phyloP scores from a whole-genome alignment of 2,797 vertebrate genomes.

The Arvicola amphibius region DNA sequence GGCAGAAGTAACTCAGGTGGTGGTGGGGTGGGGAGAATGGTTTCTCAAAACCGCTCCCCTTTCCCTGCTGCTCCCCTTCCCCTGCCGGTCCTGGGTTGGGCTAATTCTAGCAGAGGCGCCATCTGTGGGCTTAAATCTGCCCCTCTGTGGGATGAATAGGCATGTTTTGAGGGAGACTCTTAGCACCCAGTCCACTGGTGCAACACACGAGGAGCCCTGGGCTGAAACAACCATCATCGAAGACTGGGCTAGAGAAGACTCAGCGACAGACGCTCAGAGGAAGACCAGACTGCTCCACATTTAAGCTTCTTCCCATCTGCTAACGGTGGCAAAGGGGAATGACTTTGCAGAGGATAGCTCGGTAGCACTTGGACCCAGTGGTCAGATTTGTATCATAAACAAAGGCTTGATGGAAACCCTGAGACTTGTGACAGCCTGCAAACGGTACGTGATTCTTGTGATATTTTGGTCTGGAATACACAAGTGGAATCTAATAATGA shows the following conservation, averaged over 20 bases:
- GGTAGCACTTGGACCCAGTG: background rate
- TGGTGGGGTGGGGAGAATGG: background rate
- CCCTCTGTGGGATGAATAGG: background rate
- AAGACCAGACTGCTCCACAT: background rate
- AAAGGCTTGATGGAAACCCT: background rate
- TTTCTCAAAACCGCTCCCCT: background rate
- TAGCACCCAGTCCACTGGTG: background rate
- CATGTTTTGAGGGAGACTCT: background rate
- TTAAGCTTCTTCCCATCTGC: background rate
- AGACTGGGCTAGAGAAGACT: background rate
- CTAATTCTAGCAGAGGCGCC: background rate
- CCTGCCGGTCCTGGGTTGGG: background rate
- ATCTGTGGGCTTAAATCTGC: background rate
- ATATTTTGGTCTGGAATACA: background rate
- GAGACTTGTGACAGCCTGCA: background rate
- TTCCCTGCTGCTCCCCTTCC: too few species aligned
- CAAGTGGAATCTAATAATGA: background rate
- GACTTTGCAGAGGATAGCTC: background rate
- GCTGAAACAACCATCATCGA: background rate
- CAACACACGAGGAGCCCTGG: background rate
- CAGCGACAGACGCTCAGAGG: background rate
- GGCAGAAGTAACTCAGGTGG: background rate
- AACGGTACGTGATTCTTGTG: background rate
- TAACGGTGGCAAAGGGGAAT: background rate
- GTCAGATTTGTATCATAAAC: background rate